phyloP scores from a whole-genome alignment of 2,888 invertebrate genomes.

The Eristalis tenax region DNA sequence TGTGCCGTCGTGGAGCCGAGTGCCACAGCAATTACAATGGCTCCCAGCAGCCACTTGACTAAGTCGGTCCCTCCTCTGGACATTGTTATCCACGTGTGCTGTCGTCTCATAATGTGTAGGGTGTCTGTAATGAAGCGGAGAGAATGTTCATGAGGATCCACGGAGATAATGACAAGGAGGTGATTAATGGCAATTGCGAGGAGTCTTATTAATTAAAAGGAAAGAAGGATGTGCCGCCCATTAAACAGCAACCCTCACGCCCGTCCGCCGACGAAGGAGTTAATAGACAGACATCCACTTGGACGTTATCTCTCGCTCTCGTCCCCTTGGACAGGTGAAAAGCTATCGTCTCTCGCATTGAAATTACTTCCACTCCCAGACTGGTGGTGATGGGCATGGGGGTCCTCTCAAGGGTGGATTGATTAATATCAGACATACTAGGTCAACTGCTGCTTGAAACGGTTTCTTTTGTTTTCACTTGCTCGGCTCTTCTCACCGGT shows the following conservation, averaged over 20 bases:
- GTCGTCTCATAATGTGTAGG: conserved; percentile 59
- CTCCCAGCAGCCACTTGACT: conserved; percentile 53
- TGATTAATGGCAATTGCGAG: conserved; percentile 62
- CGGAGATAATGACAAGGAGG: conserved; percentile 58
- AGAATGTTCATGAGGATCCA: conserved; percentile 58
- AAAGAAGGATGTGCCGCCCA: conserved; percentile 45
- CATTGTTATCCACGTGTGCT: conserved; percentile 64
- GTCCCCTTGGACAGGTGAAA: conserved; percentile 15
- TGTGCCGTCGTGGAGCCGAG: conserved; percentile 82
- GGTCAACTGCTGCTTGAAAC: conserved; percentile 38
- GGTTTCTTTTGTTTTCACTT: conserved; percentile 26
- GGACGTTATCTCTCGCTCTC: conserved; percentile 15
- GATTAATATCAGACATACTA: conserved; percentile 55
- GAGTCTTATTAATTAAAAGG: conserved; percentile 64
- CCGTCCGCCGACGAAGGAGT: conserved; percentile 10
- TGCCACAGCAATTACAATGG: conserved; percentile 43
- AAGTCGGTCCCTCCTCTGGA: conserved; percentile 36
- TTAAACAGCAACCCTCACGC: not conserved
- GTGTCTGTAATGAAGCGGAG: conserved; percentile 54
- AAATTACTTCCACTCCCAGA: conserved; percentile 41
- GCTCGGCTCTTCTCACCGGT: not conserved
- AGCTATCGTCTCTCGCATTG: conserved; percentile 4
- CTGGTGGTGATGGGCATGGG: not conserved
- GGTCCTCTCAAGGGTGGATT: conserved; percentile 18
- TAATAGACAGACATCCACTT: conserved; percentile 45